A percentile compares a stretch with the other conserved stretches of the same genome.
phyloP scores from a whole-genome alignment of 2,888 invertebrate genomes.

The Sphaerophoria taeniata region DNA sequence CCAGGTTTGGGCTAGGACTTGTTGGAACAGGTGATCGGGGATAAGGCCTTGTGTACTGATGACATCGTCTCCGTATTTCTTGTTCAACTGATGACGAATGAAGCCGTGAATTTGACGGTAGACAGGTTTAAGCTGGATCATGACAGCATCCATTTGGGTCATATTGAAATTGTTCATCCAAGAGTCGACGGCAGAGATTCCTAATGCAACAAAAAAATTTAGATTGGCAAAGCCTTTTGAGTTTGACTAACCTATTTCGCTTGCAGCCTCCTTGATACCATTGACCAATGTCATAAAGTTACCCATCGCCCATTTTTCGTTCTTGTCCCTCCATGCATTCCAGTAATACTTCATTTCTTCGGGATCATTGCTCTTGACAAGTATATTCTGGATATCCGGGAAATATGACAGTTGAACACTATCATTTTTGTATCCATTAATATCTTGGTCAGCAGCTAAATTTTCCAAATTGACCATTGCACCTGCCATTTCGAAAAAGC shows the following conservation, averaged over 20 bases:
- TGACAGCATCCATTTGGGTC: slow-evolving; percentile 86
- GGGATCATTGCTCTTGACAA: slow-evolving; percentile 44
- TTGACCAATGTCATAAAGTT: not conserved
- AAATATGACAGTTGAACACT: slow-evolving; percentile 77
- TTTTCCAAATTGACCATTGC: not conserved
- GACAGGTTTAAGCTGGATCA: slow-evolving; percentile 89
- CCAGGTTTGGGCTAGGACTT: slow-evolving; percentile 64
- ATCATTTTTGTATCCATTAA: not conserved
- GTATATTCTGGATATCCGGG: slow-evolving; percentile 75
- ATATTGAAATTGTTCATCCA: slow-evolving; percentile 75
- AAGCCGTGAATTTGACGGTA: slow-evolving; percentile 91
- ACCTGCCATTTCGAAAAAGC: not conserved
- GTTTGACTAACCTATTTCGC: not conserved
- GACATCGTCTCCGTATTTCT: slow-evolving; percentile 87
- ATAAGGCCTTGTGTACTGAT: slow-evolving; percentile 87
- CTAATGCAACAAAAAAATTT: not conserved
- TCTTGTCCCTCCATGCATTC: slow-evolving; percentile 53
- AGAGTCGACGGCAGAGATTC: not conserved
- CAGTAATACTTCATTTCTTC: slow-evolving; percentile 67
- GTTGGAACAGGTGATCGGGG: slow-evolving; percentile 88
- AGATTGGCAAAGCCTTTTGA: not conserved
- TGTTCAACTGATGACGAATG: slow-evolving; percentile 87
- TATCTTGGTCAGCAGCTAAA: not conserved
- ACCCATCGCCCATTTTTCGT: slow-evolving; percentile 76
- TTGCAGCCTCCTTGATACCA: slow-evolving; percentile 6